Evolutionary conservation across 2,888 invertebrate species (phyloP).

Genomic region (Rutpela maculata): DNA sequence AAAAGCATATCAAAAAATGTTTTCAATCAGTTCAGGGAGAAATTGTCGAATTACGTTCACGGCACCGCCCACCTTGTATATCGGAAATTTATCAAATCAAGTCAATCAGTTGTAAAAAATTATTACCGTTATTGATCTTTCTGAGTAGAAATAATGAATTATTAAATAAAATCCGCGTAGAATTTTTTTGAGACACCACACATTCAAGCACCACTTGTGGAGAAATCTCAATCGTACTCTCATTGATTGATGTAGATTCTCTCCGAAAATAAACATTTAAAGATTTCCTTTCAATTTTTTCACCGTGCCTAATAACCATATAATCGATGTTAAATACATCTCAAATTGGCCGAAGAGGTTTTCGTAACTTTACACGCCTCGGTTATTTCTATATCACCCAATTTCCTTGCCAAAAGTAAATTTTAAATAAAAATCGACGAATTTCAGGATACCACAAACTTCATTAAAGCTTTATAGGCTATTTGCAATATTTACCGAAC

Average conservation of each 20-base stretch:
- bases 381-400: not conserved
- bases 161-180: not conserved
- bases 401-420: not conserved
- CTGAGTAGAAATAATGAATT: not conserved
- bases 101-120: no score
- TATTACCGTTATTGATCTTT: no score
- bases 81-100: no score
- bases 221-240: not conserved
- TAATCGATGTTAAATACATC: not conserved
- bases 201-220: not conserved
- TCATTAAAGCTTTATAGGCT: slow-evolving; percentile 12
- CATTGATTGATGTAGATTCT: not conserved
- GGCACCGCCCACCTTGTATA: no score
- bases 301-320: not conserved
- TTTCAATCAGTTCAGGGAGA: no score
- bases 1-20: no score
- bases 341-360: not conserved
- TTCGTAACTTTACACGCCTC: not conserved
- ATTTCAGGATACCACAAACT: not conserved
- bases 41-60: no score
- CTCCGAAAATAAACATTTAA: not conserved
- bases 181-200: not conserved
- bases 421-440: not conserved
- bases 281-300: not conserved
- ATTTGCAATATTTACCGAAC: slow-evolving; percentile 8